These are phyloP conservation scores for Dunckerocampus dactyliophorus DNA, from an alignment of 2,113 vertebrate genomes.

Conservation along the genomic window DNA sequence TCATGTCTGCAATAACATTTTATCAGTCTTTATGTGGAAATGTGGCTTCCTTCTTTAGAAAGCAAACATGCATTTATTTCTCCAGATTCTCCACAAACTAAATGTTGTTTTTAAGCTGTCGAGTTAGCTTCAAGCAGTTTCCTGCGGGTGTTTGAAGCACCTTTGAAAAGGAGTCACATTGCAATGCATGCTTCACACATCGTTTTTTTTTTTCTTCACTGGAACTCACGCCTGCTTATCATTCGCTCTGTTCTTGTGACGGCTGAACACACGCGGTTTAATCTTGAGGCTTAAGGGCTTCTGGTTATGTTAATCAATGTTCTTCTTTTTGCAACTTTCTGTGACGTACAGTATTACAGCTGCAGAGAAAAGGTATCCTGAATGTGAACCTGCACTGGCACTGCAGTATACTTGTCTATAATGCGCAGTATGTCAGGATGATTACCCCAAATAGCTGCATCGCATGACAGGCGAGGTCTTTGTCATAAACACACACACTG, in stretches of 20 bases:
- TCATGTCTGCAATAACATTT: not conserved
- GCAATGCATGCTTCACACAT: not conserved
- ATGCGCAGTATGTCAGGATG: too few species aligned
- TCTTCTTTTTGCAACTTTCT: too few species aligned
- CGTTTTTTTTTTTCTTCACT: not conserved
- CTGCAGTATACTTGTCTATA: conserved; percentile 10
- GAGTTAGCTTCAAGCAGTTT: not conserved
- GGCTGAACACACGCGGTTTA: conserved; percentile 6
- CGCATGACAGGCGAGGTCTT: not conserved
- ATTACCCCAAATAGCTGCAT: conserved; percentile 54
- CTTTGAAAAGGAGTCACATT: not conserved
- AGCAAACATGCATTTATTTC: not conserved
- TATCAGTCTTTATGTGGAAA: not conserved
- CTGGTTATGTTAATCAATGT: not conserved
- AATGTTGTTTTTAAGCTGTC: not conserved
- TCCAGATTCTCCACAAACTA: not conserved
- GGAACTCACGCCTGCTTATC: not conserved
- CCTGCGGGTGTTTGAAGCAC: not conserved
- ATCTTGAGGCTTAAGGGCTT: not conserved
- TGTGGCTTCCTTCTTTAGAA: not conserved
- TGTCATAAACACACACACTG: conserved; percentile 16
- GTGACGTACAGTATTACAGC: not conserved
- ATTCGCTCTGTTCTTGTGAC: not conserved
- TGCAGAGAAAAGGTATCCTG: not conserved
- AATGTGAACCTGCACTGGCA: too few species aligned